Percentiles rank a stretch among this genome's conserved stretches.
Evolutionary conservation across 2,888 invertebrate species (phyloP).

Genomic region (Epinotia brunnichana): DNA sequence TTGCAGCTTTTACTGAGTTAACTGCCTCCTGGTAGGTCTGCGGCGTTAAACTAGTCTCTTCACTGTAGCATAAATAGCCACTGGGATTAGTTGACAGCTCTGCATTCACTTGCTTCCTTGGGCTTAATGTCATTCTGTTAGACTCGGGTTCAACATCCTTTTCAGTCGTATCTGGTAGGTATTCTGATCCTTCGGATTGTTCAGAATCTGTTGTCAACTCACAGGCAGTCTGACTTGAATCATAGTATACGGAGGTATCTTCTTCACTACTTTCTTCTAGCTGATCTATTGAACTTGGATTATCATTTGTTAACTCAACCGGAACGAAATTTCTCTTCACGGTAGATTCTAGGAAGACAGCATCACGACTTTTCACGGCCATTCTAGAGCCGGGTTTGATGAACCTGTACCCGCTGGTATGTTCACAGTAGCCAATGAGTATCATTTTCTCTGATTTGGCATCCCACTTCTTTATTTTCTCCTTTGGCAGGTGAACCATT

Average conservation of each 20-base stretch:
- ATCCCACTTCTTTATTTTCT: no score
- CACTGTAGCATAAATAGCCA: no score
- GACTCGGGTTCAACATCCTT: no score
- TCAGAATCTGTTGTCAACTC: no score
- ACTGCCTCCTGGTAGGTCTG: no score
- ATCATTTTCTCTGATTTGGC: constrained; percentile 41
- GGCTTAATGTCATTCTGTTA: no score
- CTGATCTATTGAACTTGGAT: background rate
- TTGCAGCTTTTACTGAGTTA: no score
- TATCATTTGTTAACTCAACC: background rate
- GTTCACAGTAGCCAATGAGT: constrained; percentile 61
- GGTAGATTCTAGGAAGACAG: constrained; percentile 24
- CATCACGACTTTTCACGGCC: constrained; percentile 42
- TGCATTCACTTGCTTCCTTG: no score
- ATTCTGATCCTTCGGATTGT: no score
- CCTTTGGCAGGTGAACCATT: constrained; percentile 38
- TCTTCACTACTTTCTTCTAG: background rate
- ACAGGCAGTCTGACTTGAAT: background rate
- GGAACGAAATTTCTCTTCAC: constrained; percentile 4
- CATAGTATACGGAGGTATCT: constrained; percentile 1
- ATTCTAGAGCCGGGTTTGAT: constrained; percentile 29
- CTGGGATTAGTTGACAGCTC: no score
- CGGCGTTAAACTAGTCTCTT: no score
- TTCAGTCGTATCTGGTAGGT: no score
- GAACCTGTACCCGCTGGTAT: constrained; percentile 53